phyloP scores from a whole-genome alignment of 2,113 vertebrate genomes.

The Salvelinus fontinalis region DNA sequence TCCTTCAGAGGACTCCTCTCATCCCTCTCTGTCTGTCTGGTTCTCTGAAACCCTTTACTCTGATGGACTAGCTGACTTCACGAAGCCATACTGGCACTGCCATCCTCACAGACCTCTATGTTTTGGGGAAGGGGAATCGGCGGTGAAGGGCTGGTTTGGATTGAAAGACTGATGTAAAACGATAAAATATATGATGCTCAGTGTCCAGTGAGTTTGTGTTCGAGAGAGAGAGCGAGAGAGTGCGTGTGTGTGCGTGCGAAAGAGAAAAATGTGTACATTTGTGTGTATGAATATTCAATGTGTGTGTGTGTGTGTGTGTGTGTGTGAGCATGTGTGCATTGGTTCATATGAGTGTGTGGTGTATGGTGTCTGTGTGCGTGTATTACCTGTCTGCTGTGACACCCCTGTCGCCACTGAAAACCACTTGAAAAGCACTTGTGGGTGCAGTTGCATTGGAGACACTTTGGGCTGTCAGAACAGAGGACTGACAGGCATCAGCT shows the following conservation, averaged over 20 bases:
- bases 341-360: conserved; percentile 6
- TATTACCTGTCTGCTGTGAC: conserved; percentile 45
- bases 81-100: conserved; percentile 34
- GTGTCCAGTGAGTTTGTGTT: conserved; percentile 20
- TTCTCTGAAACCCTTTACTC: conserved; percentile 38
- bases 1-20: not conserved
- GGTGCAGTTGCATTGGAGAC: conserved; percentile 65
- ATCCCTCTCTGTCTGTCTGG: conserved; percentile 45
- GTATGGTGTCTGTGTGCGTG: not conserved
- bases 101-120: conserved; percentile 47
- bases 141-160: not conserved
- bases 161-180: conserved; percentile 47
- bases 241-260: conserved; percentile 14
- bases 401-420: conserved; percentile 67
- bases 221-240: conserved; percentile 6
- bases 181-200: conserved; percentile 48
- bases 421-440: conserved; percentile 67
- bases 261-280: conserved; percentile 8
- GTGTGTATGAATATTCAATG: conserved; percentile 11
- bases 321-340: conserved; percentile 7
- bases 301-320: conserved; percentile 16
- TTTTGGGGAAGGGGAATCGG: conserved; percentile 25
- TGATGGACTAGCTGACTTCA: conserved; percentile 23
- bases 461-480: conserved; percentile 47
- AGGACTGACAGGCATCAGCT: conserved; percentile 45